phyloP scores from a whole-genome alignment of 1,140 invertebrate species.

The Sycobia sp. region DNA sequence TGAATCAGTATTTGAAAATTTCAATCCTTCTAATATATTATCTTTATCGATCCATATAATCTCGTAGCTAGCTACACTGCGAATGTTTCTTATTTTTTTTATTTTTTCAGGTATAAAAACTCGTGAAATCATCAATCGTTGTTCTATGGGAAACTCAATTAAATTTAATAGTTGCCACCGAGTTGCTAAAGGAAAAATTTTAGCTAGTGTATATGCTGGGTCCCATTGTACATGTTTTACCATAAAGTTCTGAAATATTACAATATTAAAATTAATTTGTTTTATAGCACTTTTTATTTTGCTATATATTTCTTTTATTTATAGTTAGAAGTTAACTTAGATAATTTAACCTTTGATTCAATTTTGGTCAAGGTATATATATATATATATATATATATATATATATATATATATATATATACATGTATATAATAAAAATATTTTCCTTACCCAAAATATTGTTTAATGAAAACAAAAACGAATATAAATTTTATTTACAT shows the following conservation, averaged over 20 bases:
- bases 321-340: too few relatives aligned
- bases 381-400: background rate
- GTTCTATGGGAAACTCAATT: conserved; percentile 40
- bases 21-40: conserved; percentile 63
- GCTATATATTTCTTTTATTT: too few relatives aligned
- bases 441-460: background rate
- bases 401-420: too few relatives aligned
- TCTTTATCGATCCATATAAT: conserved; percentile 71
- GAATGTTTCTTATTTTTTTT: conserved; percentile 68
- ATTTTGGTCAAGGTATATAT: too few relatives aligned
- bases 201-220: conserved; percentile 76
- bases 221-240: conserved; percentile 72
- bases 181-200: conserved; percentile 77
- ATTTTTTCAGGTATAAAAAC: conserved; percentile 62
- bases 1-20: conserved; percentile 58
- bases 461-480: background rate
- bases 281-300: background rate
- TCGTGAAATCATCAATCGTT: conserved; percentile 37
- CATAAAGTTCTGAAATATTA: conserved; percentile 68
- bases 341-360: too few relatives aligned
- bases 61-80: conserved; percentile 71
- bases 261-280: conserved; percentile 20
- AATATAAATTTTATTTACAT: background rate
- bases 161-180: conserved; percentile 70
- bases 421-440: too few relatives aligned